A percentile compares a stretch with the other conserved stretches of the same genome.
Conservation (phyloP, 2,113 vertebrate species). For the Megaceryle maxima region DNA sequence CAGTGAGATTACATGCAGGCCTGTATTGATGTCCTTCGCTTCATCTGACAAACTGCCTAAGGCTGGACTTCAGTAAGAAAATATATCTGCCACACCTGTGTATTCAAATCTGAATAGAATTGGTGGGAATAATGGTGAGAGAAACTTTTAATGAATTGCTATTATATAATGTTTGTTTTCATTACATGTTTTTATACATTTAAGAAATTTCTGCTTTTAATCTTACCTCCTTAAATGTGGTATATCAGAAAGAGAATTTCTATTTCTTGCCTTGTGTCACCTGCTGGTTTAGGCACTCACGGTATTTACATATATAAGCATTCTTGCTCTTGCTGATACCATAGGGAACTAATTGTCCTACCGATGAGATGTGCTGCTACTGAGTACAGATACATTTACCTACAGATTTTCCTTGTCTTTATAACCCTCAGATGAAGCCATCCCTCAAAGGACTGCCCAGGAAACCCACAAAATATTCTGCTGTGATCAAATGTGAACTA, state of each 20-base stretch:
- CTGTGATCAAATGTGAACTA: not conserved
- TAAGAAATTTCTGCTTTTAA: not conserved
- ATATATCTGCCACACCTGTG: not conserved
- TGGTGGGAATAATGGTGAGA: not conserved
- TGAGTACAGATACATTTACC: not conserved
- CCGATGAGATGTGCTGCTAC: not conserved
- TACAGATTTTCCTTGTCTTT: not conserved
- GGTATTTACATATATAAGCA: not conserved
- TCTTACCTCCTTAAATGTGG: not conserved
- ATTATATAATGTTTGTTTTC: not conserved
- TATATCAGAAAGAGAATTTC: not conserved
- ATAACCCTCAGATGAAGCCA: not conserved
- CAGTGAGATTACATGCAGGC: not conserved
- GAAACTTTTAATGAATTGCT: not conserved
- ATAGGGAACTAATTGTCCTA: not conserved
- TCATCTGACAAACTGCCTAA: not conserved
- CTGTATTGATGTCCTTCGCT: not conserved
- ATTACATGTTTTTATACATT: not conserved
- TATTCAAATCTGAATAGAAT: not conserved
- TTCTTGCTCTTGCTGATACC: not conserved
- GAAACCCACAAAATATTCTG: not conserved
- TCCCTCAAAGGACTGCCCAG: not conserved
- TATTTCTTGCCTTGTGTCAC: not conserved
- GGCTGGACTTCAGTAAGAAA: not conserved
- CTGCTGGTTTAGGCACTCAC: not conserved